phyloP scores from a whole-genome alignment of 2,797 vertebrate species.

The Peromyscus attwateri region DNA sequence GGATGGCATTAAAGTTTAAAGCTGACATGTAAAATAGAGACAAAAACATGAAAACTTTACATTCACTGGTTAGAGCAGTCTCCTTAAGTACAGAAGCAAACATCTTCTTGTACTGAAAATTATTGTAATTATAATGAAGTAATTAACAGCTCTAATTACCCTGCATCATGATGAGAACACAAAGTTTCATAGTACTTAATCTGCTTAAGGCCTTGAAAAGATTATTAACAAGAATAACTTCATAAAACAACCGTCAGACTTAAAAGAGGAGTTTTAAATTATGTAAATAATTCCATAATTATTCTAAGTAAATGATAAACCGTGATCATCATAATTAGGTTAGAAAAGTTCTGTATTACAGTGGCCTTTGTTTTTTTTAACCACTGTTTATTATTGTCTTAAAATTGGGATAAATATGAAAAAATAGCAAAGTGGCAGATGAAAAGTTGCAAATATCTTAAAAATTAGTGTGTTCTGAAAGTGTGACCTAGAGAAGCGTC shows the following conservation, averaged over 20 bases:
- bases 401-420: conserved; percentile 20
- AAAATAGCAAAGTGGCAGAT: conserved; percentile 38
- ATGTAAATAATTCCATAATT: conserved; percentile 67
- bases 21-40: background rate
- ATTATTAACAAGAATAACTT: conserved; percentile 70
- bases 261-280: conserved; percentile 59
- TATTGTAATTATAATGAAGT: conserved; percentile 69
- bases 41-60: background rate
- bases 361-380: background rate
- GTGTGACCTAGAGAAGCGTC: background rate
- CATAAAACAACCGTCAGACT: conserved; percentile 46
- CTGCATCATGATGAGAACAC: conserved; percentile 53
- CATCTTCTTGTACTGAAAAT: conserved; percentile 51
- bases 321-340: conserved; percentile 48
- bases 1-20: background rate
- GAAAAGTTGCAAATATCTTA: conserved; percentile 38
- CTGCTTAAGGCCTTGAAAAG: conserved; percentile 24
- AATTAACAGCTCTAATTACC: conserved; percentile 71
- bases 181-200: conserved; percentile 55
- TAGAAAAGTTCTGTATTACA: conserved; percentile 16
- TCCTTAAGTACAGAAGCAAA: conserved; percentile 23
- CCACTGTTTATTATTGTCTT: background rate
- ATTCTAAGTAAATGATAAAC: conserved; percentile 45
- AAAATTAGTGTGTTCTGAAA: conserved; percentile 6
- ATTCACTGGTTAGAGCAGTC: background rate